Base-by-base conservation (phyloP, 2,888 invertebrate species). In the Drosophila hawaiiensis region DNA sequence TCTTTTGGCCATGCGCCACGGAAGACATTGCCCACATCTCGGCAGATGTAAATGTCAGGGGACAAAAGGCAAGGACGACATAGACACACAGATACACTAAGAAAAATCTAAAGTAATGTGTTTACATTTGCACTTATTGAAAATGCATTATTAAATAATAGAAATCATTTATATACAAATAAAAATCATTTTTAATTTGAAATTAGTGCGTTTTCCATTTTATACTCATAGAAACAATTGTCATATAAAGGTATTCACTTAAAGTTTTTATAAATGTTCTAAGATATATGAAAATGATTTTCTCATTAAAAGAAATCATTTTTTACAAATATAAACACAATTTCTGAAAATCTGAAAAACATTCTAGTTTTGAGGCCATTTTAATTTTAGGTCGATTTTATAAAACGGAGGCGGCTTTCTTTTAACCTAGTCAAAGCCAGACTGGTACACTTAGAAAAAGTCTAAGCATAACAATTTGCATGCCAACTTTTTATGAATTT, bases 21-120 rank as follows among this genome's bases (percentile, higher is more conserved):
- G 82, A 83, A 47, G 83, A 82, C 75, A 65, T 68, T 63, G 73
- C 88, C 88, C 84, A 88, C 84, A 84, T 84, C 73, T 70, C 73
- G 75, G 71, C 73, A 87, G 79, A 79, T 76, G 82, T 69, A 66
- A 71, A 81, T 76, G 78, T 76, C 80, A 76, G 68, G 81, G 84
- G 74, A 82, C 74, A 77, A 81, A 58, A 60, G 80, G 80, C 66
- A 47, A 66, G 59, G 60, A 63, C 74, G 37, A 35, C 22, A 22
- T 4, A 22, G 33, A 33, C n/a, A 33, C n/a, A 12, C 10, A 14
- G 33, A 41, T 9, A 25, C 47, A 47, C 47, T 47, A 16, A 16
- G 25, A 25, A 25, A 47, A 25, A 9, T 25, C 25, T 0, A 9
- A 47, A 9, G 4, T 2, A 1, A 16, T 47, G 4, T 16, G 16